These are phyloP conservation scores for Empidonax alnorum DNA, from an alignment of 2,113 vertebrate genomes.

Conservation along the genomic window DNA sequence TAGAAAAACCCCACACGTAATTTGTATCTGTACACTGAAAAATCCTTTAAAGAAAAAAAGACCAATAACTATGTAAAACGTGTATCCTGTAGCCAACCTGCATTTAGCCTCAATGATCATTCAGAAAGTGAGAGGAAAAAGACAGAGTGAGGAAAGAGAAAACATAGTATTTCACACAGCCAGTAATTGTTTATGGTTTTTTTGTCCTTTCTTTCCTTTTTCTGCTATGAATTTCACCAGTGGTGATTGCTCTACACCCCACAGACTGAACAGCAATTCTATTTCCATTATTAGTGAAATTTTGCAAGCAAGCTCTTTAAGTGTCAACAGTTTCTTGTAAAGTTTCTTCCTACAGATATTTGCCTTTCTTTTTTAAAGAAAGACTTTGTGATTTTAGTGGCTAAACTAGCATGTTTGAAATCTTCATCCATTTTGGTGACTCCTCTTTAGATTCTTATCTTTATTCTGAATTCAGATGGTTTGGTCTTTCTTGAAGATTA, in stretches of 20 bases:
- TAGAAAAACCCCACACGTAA: accelerated
- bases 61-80: neutral
- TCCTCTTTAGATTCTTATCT: neutral
- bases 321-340: neutral
- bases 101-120: neutral
- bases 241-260: neutral
- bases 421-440: neutral
- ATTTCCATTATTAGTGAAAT: neutral
- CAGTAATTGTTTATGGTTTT: neutral
- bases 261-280: neutral
- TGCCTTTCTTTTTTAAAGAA: neutral
- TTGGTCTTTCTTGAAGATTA: neutral
- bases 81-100: neutral
- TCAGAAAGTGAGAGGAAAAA: neutral
- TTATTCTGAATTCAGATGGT: neutral
- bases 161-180: neutral
- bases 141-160: neutral
- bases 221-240: neutral
- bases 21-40: neutral
- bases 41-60: neutral
- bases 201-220: neutral
- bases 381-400: neutral
- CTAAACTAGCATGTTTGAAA: neutral
- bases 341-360: neutral
- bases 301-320: neutral